Evolutionary conservation across 2,888 invertebrate genomes (phyloP), one percentile per base, ranked within the genome.

Genomic region (Lingula anatina): DNA sequence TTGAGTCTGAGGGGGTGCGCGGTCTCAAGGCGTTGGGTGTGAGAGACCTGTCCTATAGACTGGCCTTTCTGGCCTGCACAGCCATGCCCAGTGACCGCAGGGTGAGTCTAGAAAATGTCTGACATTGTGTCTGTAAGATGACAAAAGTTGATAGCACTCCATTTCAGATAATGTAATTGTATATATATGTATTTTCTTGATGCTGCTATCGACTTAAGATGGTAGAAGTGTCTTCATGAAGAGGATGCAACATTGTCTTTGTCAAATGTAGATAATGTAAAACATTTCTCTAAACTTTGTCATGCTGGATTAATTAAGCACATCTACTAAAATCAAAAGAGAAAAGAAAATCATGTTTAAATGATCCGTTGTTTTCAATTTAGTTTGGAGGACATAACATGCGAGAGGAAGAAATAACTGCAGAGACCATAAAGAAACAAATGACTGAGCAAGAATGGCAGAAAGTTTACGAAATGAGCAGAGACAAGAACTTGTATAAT

Each of bases 391-490:
- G 89, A 0, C 85, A 86, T 0, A 91, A 92, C 60, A 77, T 89
- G 66, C 84, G 86, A 0, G 84, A 90, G 56, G 93, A 92, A 49
- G 91, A 94, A 64, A 84, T 94, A 46, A 90, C 93, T 0, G 89
- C 90, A 1, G 93, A 94, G 70, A 86, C 88, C 62, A 89, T 95
- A 85, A 87, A 89, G 67, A 89, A 89, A 61, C 92, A 91, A 76
- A 94, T 96, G 93, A 88, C 90, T 0, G 70, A 74, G 26, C 71
- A 73, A 21, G 78, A 78, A 57, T 95, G 95, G 92, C 87, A 90
- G 66, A 91, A 90, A 79, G 86, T 97, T 50, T 94, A 92, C 67
- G 90, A 92, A 68, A 97, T 97, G 96, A 91, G 90, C n/a, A 85
- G 88, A 47, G 99, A 99, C 73, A 89, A 88, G 75, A 78, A 81